Conservation (phyloP, 2,888 invertebrate species). For the Trichacis sp. region DNA sequence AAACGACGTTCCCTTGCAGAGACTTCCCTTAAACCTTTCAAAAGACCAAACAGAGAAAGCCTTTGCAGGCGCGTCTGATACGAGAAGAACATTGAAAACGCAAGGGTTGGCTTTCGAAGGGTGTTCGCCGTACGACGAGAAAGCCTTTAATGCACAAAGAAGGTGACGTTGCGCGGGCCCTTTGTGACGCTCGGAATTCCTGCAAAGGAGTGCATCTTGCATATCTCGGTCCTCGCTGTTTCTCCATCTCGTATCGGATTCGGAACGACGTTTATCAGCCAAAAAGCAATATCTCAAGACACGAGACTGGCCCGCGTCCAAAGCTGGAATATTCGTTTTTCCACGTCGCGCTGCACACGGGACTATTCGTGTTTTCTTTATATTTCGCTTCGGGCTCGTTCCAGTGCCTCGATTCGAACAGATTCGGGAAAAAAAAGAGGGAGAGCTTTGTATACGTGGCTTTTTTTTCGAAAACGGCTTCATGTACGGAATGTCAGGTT, state of each 20-base stretch:
- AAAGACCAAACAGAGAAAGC: neutral
- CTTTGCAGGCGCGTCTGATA: neutral
- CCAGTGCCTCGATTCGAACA: neutral
- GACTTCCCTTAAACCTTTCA: neutral
- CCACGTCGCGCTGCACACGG: constrained; percentile 30
- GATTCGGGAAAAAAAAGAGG: neutral
- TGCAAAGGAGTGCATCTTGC: constrained; percentile 26
- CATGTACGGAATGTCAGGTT: constrained; percentile 1
- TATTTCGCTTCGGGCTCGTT: constrained; percentile 10
- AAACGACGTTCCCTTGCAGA: neutral
- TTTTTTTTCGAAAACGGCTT: neutral
- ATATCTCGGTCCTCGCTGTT: constrained; percentile 22
- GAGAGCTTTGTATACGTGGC: neutral
- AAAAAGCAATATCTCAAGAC: constrained; percentile 65
- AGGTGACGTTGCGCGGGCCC: constrained; percentile 10
- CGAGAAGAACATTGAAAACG: constrained; percentile 2
- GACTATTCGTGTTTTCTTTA: constrained; percentile 39
- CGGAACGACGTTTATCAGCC: constrained; percentile 40
- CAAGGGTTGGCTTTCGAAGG: neutral
- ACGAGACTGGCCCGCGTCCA: constrained; percentile 60
- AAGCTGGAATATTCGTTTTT: constrained; percentile 44
- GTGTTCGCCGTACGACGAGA: neutral
- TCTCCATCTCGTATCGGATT: constrained; percentile 16
- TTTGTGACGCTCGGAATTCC: constrained; percentile 25
- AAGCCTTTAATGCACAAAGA: neutral